These are phyloP conservation scores for Dendroctonus valens DNA, from an alignment of 1,140 invertebrate genomes.

Conservation along the genomic window DNA sequence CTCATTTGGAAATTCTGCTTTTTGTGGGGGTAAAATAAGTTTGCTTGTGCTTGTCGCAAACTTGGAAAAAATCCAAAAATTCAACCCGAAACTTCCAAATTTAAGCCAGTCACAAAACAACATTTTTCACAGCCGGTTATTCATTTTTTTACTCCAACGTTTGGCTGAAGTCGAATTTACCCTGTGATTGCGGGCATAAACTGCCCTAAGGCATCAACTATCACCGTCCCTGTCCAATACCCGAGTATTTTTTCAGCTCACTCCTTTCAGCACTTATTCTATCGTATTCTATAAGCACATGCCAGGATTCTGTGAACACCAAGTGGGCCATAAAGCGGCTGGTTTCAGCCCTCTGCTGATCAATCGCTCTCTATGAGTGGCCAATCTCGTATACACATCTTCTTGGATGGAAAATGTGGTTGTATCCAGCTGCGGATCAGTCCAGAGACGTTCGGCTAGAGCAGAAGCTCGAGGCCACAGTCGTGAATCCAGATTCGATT, in stretches of 20 bases:
- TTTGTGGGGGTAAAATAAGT: too few relatives aligned
- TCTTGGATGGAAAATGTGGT: slow-evolving; percentile 44
- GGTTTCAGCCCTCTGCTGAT: slow-evolving; percentile 61
- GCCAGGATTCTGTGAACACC: slow-evolving; percentile 72
- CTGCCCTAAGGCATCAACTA: background rate
- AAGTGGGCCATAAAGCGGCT: slow-evolving; percentile 71
- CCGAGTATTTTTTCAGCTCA: background rate
- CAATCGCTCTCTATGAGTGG: slow-evolving; percentile 63
- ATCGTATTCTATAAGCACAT: slow-evolving; percentile 58
- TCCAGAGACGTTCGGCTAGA: slow-evolving; percentile 63
- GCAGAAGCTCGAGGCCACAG: slow-evolving; percentile 70
- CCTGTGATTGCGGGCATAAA: background rate
- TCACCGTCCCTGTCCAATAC: background rate
- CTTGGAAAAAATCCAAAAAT: too few relatives aligned
- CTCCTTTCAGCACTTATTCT: too few relatives aligned
- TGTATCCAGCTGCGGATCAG: slow-evolving; percentile 43
- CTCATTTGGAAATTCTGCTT: too few relatives aligned
- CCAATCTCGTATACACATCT: slow-evolving; percentile 65
- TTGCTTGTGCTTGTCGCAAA: too few relatives aligned
- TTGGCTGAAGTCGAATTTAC: background rate
- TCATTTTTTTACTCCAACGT: background rate
- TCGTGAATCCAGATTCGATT: slow-evolving; percentile 61
- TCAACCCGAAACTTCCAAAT: too few relatives aligned
- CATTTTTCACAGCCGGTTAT: background rate
- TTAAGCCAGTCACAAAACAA: background rate